These are phyloP conservation scores for Diloba caeruleocephala DNA, from an alignment of 2,888 invertebrate genomes.

Conservation along the genomic window DNA sequence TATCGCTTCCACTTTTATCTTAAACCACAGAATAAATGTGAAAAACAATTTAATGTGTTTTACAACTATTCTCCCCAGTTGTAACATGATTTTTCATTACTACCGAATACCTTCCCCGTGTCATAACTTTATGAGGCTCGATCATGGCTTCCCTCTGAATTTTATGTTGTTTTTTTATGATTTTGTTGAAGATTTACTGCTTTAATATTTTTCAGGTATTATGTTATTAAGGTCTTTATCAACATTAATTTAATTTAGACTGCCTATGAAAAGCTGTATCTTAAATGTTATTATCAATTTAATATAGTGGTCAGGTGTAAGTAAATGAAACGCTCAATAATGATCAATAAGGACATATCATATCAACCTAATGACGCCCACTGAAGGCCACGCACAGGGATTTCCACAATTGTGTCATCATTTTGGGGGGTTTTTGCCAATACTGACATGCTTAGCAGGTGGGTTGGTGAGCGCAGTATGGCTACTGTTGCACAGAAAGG, in stretches of 20 bases:
- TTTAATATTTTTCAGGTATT: constrained; percentile 27
- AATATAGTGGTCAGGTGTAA: no score
- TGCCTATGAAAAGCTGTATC: not conserved
- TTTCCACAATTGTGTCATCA: no score
- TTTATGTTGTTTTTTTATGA: constrained; percentile 42
- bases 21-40: constrained; percentile 38
- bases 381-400: no score
- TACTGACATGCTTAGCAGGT: no score
- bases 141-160: constrained; percentile 34
- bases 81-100: constrained; percentile 77
- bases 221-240: constrained; percentile 19
- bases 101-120: constrained; percentile 54
- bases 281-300: not conserved
- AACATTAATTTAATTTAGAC: constrained; percentile 21
- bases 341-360: no score
- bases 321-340: no score
- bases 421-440: no score
- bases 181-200: constrained; percentile 42
- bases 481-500: no score
- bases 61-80: constrained; percentile 66
- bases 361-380: no score
- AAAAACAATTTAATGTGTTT: constrained; percentile 71
- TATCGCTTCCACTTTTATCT: no score
- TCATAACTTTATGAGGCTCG: constrained; percentile 57
- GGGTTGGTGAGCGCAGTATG: no score